Evolutionary conservation across 2,888 invertebrate species (phyloP), one percentile per base, ranked within the genome.

Genomic region (Ectropis crepuscularia): DNA sequence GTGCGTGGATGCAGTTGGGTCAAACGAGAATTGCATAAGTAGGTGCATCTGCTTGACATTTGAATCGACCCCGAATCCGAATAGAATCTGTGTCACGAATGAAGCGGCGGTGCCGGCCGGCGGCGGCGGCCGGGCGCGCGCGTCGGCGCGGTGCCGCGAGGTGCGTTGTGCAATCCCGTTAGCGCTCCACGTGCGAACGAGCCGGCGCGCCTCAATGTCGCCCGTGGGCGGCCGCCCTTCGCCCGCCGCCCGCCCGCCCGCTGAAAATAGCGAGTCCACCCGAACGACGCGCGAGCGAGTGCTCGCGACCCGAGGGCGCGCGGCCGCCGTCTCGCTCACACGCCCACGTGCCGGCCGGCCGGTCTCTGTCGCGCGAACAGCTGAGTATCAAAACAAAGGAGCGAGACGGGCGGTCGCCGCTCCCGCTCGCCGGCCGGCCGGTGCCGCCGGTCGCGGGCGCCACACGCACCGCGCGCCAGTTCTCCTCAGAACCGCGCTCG

Each of bases 321-420:
- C 86, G 87, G 76, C 61, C 71, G 46, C 68, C 72, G 42, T 75
- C 80, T 67, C 83, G 70, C 85, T 85, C 82, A 81, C 84, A 39
- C 77, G 48, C 83, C 81, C 81, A 45, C 83, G 81, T 81, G 51
- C 80, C 79, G 78, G 76, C 70, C 70, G 63, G 65, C 70, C 51
- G 72, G 66, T 85, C 87, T 83, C 87, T 71, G 81, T 87, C 85
- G 65, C 80, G 69, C 85, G 79, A 92, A 91, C 92, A 92, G 93
- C 92, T 93, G 93, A 92, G 92, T 90, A 92, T 90, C 92, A 93
- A 92, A 92, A 93, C 93, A 93, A 93, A 92, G 85, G 87, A 90
- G 88, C 80, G 92, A 90, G 90, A 92, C 92, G 87, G 89, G 83
- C 82, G 83, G 89, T 90, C 87, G 87, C 85, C 88, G 87, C 87